phyloP scores from a whole-genome alignment of 2,797 vertebrate species.

The Spondyliosoma cantharus region DNA sequence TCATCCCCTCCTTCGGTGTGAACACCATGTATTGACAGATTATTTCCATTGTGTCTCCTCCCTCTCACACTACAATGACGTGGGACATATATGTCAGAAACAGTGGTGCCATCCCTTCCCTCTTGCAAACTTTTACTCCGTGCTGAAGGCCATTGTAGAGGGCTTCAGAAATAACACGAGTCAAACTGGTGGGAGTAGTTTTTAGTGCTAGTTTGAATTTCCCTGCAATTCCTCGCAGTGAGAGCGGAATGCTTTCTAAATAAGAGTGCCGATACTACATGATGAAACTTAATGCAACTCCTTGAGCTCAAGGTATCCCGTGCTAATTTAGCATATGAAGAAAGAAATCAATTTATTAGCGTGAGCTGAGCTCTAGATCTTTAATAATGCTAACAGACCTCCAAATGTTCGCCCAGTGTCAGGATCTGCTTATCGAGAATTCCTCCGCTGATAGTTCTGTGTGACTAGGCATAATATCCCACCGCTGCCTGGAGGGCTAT shows the following conservation, averaged over 20 bases:
- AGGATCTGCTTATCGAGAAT: slow-evolving; percentile 44
- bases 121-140: slow-evolving; percentile 5
- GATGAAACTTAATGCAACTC: slow-evolving; percentile 65
- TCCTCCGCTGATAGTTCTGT: slow-evolving; percentile 57
- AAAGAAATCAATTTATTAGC: slow-evolving; percentile 40
- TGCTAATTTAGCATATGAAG: slow-evolving; percentile 37
- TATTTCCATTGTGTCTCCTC: background rate
- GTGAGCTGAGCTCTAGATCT: slow-evolving; percentile 24
- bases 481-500: slow-evolving; percentile 68
- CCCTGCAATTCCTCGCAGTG: background rate
- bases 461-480: slow-evolving; percentile 65
- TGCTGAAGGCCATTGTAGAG: background rate
- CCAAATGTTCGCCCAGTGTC: slow-evolving; percentile 50
- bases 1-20: background rate
- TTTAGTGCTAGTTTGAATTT: slow-evolving; percentile 25
- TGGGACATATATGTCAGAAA: background rate
- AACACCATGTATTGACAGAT: background rate
- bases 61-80: background rate
- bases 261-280: slow-evolving; percentile 28
- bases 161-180: slow-evolving; percentile 27
- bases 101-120: background rate
- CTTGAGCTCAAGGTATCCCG: background rate
- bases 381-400: slow-evolving; percentile 63
- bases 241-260: slow-evolving; percentile 29
- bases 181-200: slow-evolving; percentile 4